Evolutionary conservation across 2,888 invertebrate species (phyloP).

Genomic region (Molanna angustata): DNA sequence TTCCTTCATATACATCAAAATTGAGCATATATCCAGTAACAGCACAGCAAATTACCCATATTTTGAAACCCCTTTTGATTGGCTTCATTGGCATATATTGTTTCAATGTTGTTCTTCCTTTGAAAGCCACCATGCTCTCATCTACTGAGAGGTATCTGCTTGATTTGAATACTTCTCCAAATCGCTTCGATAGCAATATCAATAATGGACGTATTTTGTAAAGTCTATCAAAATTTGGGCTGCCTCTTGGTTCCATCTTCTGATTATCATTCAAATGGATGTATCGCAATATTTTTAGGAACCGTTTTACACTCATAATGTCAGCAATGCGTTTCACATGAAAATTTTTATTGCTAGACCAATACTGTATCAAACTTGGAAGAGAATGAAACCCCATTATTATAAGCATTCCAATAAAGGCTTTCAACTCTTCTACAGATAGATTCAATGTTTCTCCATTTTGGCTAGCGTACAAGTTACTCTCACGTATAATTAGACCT

Average conservation of each 20-base stretch:
- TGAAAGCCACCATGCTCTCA: constrained; percentile 34
- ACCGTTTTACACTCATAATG: not conserved
- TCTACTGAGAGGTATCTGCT: constrained; percentile 29
- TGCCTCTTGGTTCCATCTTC: not conserved
- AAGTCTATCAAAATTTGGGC: constrained; percentile 30
- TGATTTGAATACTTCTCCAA: constrained; percentile 19
- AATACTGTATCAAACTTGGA: not conserved
- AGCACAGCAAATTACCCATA: constrained; percentile 33
- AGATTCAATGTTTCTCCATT: not conserved
- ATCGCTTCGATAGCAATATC: constrained; percentile 7
- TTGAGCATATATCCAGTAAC: constrained; percentile 26
- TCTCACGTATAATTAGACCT: not conserved
- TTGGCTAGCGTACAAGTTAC: not conserved
- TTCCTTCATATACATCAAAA: constrained; percentile 30
- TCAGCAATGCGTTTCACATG: not conserved
- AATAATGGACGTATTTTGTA: constrained; percentile 33
- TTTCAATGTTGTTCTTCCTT: constrained; percentile 32
- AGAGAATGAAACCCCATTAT: constrained; percentile 2
- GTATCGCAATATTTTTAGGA: constrained; percentile 2
- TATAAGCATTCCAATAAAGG: constrained; percentile 1
- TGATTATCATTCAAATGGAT: not conserved
- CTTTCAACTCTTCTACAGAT: not conserved
- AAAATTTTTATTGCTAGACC: constrained; percentile 1
- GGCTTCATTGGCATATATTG: constrained; percentile 34
- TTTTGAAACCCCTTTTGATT: constrained; percentile 34